Base-by-base conservation (phyloP, 2,113 vertebrate genomes). In the Taurulus bubalis region DNA sequence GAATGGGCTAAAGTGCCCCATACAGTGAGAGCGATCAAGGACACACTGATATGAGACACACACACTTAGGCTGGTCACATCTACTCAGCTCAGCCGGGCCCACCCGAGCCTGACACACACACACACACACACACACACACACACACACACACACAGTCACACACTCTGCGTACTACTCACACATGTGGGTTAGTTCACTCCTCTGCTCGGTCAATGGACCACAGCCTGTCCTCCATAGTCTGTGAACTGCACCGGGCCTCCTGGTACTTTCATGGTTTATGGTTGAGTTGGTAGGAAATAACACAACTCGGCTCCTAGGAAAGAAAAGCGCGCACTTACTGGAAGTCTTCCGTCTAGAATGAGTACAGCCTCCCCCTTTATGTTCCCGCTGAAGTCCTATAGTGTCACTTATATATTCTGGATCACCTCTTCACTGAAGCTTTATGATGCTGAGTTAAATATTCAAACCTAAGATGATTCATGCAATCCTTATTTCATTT, bases 21-120 rank as follows among this genome's bases (percentile, higher is more conserved):
- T 93, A 91, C 90, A 92, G 92, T 90, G 76, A 87, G 87, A 92
- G 89, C 89, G 70, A 94, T 90, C 71, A 71, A 91, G 91, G 91
- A 92, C 93, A 93, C 92, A 91, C 93, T 94, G 93, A 94, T 94
- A 91, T 71, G 85, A 91, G 91, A 81, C 90, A 93, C 89, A 93
- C 89, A 93, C 88, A 93, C 89, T 94, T 93, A 91, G 89, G 55
- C 77, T 85, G 82, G 89, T 94, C 91, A 90, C 91, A 92, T 92
- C 62, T 67, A 82, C 86, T 94, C 85, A 92, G 78, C 22, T 94
- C 90, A 91, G 56, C 51, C 42, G 1, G 2, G 67, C 60, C 66
- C 76, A 84, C n/a, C 77, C 80, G 40, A 87, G 80, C 89, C 75
- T 89, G 64, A 64, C 38, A 72, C 79, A 45, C 64, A 66, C 77